Evolutionary conservation across 2,888 invertebrate species (phyloP), one percentile per base, ranked within the genome.

Genomic region (Synergus gifuensis): DNA sequence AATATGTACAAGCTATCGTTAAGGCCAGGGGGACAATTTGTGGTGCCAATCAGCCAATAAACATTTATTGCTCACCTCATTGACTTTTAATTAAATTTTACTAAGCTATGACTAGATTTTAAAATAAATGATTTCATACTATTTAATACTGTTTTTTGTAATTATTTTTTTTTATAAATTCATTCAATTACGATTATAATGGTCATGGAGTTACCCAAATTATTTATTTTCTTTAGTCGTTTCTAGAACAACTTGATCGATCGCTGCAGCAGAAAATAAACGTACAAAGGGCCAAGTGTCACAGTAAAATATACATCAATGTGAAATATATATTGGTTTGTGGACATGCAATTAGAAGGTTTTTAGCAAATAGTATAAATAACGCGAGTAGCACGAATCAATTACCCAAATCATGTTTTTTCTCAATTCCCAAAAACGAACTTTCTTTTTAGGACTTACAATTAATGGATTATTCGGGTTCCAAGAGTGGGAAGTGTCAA

Each of bases 181-280:
- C 0, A 4, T 36, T 36, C 36, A 36, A 36, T 36, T 36, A 36
- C 5, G 36, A 36, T 36, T 36, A 5, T 36, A 36, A 7, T 36
- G 36, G 36, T 36, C 36, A 36, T 58, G 7, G 12, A 58, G 18
- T 58, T 58, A 58, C 12, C 28, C 36, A 28, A 63, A 63, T 63
- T 8, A 63, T 63, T 36, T 28, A 66, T 66, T 66, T 64, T 40
- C 64, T 40, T 64, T 9, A 7, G 64, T 64, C 64, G 28, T 73
- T 73, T 73, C 16, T 36, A n/a, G 49, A 73, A 73, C 49, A 16
- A 54, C 4, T 11, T 73, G 28, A 73, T 73, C n/a, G 73, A 46
- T 73, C 4, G 28, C 14, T 54, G 28, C 22, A 69, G 28, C 22
- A 16, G 22, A 46, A 73, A 54, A 73, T 73, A 54, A 73, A 73